Conservation (phyloP, 2,888 invertebrate species). For the Pachymerium ferrugineum region DNA sequence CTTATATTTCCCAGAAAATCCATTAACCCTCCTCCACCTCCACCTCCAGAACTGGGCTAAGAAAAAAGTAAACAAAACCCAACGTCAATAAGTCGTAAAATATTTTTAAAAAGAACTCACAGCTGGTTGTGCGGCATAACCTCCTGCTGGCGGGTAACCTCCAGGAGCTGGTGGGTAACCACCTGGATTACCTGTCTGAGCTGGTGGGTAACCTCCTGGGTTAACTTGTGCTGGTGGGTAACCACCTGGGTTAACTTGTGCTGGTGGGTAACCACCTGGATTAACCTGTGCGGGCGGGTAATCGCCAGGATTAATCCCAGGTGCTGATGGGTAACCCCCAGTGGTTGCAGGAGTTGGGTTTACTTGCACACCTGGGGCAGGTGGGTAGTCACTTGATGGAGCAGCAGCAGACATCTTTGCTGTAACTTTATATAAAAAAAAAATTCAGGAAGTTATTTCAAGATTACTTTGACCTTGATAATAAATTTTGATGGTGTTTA, state of each 20-base stretch:
- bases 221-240: neutral
- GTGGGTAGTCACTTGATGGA: neutral
- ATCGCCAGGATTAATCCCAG: neutral
- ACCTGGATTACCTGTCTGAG: neutral
- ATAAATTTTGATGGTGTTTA: no score
- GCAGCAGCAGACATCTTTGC: neutral
- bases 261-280: neutral
- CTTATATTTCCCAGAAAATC: neutral
- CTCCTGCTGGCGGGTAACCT: neutral
- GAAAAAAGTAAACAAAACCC: neutral
- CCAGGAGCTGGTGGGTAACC: neutral
- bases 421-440: neutral
- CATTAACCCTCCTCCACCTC: neutral
- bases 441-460: neutral
- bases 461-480: no score
- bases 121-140: neutral
- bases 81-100: neutral
- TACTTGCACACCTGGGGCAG: neutral
- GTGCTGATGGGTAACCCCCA: slow-evolving; percentile 7
- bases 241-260: neutral
- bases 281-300: neutral
- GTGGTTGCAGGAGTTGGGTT: neutral
- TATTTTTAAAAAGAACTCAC: neutral
- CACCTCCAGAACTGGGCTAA: no score
- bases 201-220: neutral